Conservation (phyloP, 2,888 invertebrate species). For the Brachylomia viminalis region DNA sequence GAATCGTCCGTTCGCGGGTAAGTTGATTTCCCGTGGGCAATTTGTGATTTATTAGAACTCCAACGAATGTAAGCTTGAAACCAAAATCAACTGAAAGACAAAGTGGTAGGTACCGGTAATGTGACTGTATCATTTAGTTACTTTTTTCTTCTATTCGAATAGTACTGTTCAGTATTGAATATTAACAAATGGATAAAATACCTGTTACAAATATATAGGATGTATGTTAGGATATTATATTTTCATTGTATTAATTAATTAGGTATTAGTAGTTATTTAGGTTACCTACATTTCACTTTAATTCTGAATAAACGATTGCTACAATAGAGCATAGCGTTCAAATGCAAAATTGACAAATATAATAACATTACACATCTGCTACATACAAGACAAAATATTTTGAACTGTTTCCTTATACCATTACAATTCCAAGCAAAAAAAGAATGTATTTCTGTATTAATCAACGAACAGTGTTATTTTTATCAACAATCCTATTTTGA, state of each 20-base stretch:
- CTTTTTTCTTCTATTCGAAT: neutral
- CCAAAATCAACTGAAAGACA: conserved; percentile 35
- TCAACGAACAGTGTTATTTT: conserved; percentile 19
- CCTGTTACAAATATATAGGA: neutral
- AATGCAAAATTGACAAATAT: neutral
- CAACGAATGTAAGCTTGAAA: conserved; percentile 43
- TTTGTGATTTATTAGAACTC: conserved; percentile 62
- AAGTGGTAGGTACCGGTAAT: conserved; percentile 7
- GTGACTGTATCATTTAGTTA: neutral
- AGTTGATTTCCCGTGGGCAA: conserved; percentile 67
- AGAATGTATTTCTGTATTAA: conserved; percentile 6
- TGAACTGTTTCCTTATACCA: neutral
- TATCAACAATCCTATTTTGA: conserved; percentile 21
- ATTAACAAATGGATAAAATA: neutral
- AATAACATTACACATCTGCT: neutral
- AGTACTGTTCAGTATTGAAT: neutral
- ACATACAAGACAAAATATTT: neutral
- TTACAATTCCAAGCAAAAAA: neutral
- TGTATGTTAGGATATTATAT: too few relatives aligned
- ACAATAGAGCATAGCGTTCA: too few relatives aligned
- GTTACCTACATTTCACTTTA: too few relatives aligned
- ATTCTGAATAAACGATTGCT: too few relatives aligned
- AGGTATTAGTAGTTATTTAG: too few relatives aligned
- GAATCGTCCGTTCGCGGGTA: conserved; percentile 44
- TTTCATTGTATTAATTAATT: too few relatives aligned